Base-by-base conservation (phyloP, 1,140 invertebrate genomes). In the Procambarus clarkii region DNA sequence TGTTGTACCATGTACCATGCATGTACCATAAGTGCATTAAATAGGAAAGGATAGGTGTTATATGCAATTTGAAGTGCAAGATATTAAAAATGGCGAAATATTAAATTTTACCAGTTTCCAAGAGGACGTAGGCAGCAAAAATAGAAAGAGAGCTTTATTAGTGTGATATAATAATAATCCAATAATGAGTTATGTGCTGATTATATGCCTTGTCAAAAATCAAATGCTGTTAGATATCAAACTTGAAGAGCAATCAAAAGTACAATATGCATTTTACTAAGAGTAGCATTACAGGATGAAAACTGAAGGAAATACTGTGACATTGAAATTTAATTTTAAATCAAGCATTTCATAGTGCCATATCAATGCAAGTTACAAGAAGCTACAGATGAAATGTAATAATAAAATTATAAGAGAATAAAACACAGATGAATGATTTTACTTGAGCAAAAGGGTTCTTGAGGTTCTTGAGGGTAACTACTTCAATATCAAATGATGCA, bases 141-240 rank as follows among this genome's bases (percentile, higher is more conserved):
- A 84, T 34, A 84, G 34, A 84, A 44, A 84, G 58, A 84, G 60
- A 69, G 60, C 4, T 15, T 44, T 45, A 71, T 84, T 84, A 84
- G 81, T 84, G n/a, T 74, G 4, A 34, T 4, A 3, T 34, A 74
- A 7, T 34, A n/a, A n/a, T n/a, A n/a, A n/a, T n/a, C n/a, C n/a
- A n/a, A n/a, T n/a, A 74, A 74, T 64, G 13, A 64, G 7, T 74
- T 74, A 74, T 34, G 18, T 74, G 18, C 24, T 8, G 18, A 74
- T 64, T 64, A 4, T 21, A 74, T 24, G n/a, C 69, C n/a, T 74
- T 74, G 24, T 74, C 21, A 74, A 74, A 34, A 74, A 74, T 5
- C n/a, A 74, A 69, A 69, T 69, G 21, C 69, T 74, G 69, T 74
- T 34, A 34, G 18, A 34, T 74, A 24, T 4, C 69, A 74, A 24